Evolutionary conservation across 2,888 invertebrate genomes (phyloP).

Genomic region (Idaea aversata): DNA sequence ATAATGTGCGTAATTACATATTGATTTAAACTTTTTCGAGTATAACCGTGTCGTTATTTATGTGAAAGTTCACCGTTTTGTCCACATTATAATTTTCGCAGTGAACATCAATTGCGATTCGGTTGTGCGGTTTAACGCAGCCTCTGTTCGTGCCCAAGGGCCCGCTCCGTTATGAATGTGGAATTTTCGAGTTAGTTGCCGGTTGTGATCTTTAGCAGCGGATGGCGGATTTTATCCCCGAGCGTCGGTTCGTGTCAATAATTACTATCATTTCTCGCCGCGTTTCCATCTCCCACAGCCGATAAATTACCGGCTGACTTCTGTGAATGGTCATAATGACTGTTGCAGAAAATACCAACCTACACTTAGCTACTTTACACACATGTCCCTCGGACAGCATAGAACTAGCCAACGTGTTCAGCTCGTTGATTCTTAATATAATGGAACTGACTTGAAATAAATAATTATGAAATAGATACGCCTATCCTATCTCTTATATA

Average conservation of each 20-base stretch:
- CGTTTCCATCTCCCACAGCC: conserved; percentile 63
- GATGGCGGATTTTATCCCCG: conserved; percentile 53
- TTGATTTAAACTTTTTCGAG: background rate
- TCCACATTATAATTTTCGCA: conserved; percentile 46
- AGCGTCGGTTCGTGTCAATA: conserved; percentile 73
- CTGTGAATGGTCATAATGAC: conserved; percentile 71
- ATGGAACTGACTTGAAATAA: conserved; percentile 19
- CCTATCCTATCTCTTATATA: conserved; percentile 21
- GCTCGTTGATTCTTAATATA: conserved; percentile 26
- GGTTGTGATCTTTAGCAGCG: conserved; percentile 64
- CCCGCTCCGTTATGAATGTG: conserved; percentile 67
- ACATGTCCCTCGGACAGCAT: conserved; percentile 32
- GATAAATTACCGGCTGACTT: conserved; percentile 68
- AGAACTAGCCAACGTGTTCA: conserved; percentile 24
- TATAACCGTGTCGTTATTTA: conserved; percentile 11
- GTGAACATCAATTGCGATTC: conserved; percentile 53
- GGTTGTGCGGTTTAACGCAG: conserved; percentile 45
- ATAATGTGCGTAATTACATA: background rate
- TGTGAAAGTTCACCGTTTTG: conserved; percentile 39
- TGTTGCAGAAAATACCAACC: conserved; percentile 51
- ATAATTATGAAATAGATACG: conserved; percentile 22
- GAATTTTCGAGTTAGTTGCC: conserved; percentile 73
- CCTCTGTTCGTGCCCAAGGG: conserved; percentile 60
- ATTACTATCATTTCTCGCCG: conserved; percentile 71
- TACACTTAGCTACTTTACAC: conserved; percentile 55